Evolutionary conservation across 2,113 vertebrate species (phyloP).

Genomic region (Zosterops borbonicus): DNA sequence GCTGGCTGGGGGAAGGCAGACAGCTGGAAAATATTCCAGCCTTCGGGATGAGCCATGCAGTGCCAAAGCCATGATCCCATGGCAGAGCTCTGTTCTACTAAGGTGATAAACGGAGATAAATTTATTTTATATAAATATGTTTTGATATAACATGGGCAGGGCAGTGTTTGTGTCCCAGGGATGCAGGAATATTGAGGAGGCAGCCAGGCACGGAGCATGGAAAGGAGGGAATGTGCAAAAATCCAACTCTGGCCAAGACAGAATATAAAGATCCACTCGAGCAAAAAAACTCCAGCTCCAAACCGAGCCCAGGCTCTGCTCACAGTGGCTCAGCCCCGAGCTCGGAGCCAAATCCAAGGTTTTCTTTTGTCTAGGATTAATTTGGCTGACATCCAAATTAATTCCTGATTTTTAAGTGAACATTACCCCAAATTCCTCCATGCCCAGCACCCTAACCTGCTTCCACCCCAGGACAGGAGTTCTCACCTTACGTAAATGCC

Average conservation of each 20-base stretch:
- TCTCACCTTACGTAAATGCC: not conserved
- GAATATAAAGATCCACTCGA: accelerated
- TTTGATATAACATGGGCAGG: not conserved
- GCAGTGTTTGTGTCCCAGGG: not conserved
- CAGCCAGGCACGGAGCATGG: accelerated
- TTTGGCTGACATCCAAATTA: not conserved
- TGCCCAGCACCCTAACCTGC: not conserved
- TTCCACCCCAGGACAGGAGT: not conserved
- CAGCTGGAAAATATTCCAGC: not conserved
- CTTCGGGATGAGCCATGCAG: accelerated
- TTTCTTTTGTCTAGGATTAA: not conserved
- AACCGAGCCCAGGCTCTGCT: accelerated
- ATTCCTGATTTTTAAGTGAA: not conserved
- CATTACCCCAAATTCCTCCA: accelerated
- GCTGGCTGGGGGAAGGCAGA: not conserved
- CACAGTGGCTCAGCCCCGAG: accelerated
- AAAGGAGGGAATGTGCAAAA: not conserved
- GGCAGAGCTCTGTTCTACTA: not conserved
- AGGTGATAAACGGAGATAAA: not conserved
- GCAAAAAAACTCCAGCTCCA: not conserved
- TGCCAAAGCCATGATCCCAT: accelerated
- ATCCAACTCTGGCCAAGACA: not conserved
- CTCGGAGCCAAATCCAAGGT: accelerated
- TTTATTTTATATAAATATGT: not conserved
- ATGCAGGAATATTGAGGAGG: accelerated